Base-by-base conservation (phyloP, 2,888 invertebrate species). In the Neocrepidodera transversa region DNA sequence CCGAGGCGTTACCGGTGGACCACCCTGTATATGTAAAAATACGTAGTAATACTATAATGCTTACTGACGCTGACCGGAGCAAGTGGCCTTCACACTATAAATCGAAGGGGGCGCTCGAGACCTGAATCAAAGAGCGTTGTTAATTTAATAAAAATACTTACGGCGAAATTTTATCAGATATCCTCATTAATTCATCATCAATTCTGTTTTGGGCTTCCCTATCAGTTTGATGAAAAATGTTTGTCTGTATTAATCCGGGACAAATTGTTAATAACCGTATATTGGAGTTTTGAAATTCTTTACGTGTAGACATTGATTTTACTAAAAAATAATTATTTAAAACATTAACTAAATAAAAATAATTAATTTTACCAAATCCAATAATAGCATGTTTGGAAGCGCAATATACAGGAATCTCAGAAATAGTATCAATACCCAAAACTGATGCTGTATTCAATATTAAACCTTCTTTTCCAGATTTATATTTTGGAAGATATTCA, bases 391-490 rank as follows among this genome's bases (percentile, higher is more conserved):
- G 64, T 54, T 72, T 71, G 1, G 66, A 58, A 13, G 67, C 60
- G 17, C 60, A 49, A 53, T 70, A 69, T 14, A 65, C 60, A 7
- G 69, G 67, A 28, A 32, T 6, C n/a, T 6, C 49, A 38, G 54
- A 48, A 7, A 60, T 20, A 11, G 59, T 47, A 18, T 60, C 38
- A 13, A 72, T 28, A 14, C 71, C 71, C 35, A 64, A 55, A 26
- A 69, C 58, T 5, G 73, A 73, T 6, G 71, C 54, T 3, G 62
- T 68, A 55, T 73, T 73, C n/a, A 73, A 45, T 8, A 73, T 64
- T 2, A 73, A 55, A n/a, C 67, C 68, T 62, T 71, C 72, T 4
- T 62, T 53, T 0, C 61, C 65, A 4, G 57, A 58, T 64, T 64
- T 68, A 40, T 68, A 65, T 56, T 66, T 66, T n/a, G 69, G 68